Conservation (phyloP, 1,140 invertebrate genomes). For the Phymastichus coffea region DNA sequence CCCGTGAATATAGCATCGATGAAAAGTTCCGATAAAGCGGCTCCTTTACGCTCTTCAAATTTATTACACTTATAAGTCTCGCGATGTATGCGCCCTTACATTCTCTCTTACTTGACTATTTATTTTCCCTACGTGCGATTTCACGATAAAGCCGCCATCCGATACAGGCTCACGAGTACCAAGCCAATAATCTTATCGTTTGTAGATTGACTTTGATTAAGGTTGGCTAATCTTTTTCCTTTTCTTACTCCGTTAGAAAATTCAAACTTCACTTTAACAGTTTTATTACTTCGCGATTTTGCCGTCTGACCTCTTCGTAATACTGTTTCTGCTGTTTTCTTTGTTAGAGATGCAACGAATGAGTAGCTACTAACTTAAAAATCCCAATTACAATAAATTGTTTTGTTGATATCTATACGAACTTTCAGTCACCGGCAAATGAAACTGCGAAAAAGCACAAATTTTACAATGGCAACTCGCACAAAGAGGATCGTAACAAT, state of each 20-base stretch:
- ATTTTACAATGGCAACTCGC: constrained; percentile 49
- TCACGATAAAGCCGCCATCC: not conserved
- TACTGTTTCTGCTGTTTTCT: no score
- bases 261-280: no score
- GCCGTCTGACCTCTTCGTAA: no score
- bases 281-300: no score
- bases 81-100: not conserved
- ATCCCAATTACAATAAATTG: no score
- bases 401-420: no score
- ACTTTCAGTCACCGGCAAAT: constrained; percentile 49
- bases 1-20: no score
- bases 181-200: constrained; percentile 1
- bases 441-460: constrained; percentile 52
- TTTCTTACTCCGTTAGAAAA: no score
- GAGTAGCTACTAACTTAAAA: no score
- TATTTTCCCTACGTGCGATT: constrained; percentile 5
- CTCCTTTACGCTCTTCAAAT: constrained; percentile 6
- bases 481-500: constrained; percentile 63
- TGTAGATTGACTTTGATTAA: constrained; percentile 4
- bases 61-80: constrained; percentile 6
- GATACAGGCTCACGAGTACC: not conserved
- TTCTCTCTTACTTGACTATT: constrained; percentile 12
- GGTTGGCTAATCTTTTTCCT: no score
- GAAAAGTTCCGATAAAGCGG: no score
- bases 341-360: no score